Evolutionary conservation across 2,113 vertebrate genomes (phyloP).

Genomic region (Oreochromis tanganicae): DNA sequence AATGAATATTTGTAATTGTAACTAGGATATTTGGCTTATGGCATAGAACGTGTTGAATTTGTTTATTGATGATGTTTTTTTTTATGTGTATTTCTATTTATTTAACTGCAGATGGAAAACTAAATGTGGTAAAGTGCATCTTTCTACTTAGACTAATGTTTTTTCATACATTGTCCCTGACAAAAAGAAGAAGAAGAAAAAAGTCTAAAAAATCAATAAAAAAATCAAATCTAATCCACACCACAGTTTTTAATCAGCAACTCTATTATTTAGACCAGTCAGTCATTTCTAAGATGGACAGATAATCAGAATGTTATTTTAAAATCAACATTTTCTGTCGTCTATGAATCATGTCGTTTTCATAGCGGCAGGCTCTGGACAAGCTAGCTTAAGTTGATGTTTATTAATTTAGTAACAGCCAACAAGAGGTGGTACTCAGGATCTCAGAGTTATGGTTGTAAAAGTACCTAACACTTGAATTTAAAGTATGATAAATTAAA

Average conservation of each 20-base stretch:
- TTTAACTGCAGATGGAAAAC: not conserved
- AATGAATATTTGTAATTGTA: not conserved
- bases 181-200: not conserved
- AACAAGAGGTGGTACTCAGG: not conserved
- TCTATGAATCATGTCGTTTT: not conserved
- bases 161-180: not conserved
- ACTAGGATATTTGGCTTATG: not conserved
- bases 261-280: not conserved
- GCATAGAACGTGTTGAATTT: not conserved
- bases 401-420: not conserved
- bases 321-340: not conserved
- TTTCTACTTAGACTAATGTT: not conserved
- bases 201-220: not conserved
- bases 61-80: not conserved
- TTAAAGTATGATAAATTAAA: not conserved
- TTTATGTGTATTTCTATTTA: not conserved
- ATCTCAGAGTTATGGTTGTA: not conserved
- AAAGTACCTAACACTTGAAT: not conserved
- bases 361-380: not conserved
- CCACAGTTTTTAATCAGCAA: not conserved
- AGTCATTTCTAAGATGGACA: not conserved
- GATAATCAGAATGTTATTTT: not conserved
- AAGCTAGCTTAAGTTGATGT: not conserved
- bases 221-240: not conserved
- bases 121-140: not conserved